Conservation (phyloP, 2,888 invertebrate species). For the Eilema griseolum region DNA sequence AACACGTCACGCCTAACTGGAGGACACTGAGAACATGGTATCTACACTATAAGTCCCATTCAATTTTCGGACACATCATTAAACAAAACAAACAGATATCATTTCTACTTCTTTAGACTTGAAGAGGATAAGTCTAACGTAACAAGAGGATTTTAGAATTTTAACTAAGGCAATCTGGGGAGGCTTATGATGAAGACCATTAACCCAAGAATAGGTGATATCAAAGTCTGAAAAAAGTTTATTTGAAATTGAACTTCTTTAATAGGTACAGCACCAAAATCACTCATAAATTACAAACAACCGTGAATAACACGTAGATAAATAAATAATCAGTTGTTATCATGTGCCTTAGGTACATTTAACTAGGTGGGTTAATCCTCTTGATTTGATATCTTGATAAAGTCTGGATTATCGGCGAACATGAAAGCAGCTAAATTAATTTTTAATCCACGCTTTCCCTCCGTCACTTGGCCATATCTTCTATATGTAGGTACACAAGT, state of each 20-base stretch:
- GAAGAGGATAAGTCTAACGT: neutral
- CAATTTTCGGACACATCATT: conserved; percentile 69
- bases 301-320: conserved; percentile 65
- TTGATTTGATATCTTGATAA: conserved; percentile 85
- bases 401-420: conserved; percentile 84
- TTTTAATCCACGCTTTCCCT: conserved; percentile 83
- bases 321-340: conserved; percentile 78
- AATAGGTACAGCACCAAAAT: conserved; percentile 18
- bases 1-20: conserved; percentile 80
- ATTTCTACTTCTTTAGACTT: conserved; percentile 46
- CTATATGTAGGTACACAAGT: conserved; percentile 69
- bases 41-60: conserved; percentile 57
- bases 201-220: neutral
- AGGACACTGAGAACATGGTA: conserved; percentile 57
- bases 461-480: conserved; percentile 74
- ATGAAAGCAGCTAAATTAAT: conserved; percentile 85
- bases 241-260: conserved; percentile 7
- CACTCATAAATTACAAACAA: conserved; percentile 39
- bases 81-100: conserved; percentile 55
- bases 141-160: neutral
- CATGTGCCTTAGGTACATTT: conserved; percentile 76
- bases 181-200: neutral
- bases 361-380: conserved; percentile 82
- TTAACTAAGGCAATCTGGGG: neutral
- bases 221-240: conserved; percentile 4